These are phyloP conservation scores for Cossypha niveicapilla DNA, from an alignment of 2,797 vertebrate genomes.

Conservation along the genomic window DNA sequence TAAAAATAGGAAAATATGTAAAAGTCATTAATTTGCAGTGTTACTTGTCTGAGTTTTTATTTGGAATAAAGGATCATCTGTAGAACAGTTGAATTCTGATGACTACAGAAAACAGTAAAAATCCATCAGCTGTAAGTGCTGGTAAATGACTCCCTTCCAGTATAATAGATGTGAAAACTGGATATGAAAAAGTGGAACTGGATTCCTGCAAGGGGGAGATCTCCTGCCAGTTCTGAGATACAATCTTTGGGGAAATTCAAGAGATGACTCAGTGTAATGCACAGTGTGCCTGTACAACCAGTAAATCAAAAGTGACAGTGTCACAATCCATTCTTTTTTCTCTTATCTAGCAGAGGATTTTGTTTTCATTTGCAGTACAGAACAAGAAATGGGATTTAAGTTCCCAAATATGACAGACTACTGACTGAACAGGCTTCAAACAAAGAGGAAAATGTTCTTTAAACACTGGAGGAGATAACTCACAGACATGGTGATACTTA, in stretches of 20 bases:
- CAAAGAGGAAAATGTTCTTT: not conserved
- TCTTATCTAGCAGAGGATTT: slow-evolving; percentile 24
- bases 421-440: not conserved
- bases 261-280: slow-evolving; percentile 13
- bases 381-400: slow-evolving; percentile 26
- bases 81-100: not conserved
- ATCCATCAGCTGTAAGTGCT: not conserved
- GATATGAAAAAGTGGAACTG: not conserved
- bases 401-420: not conserved
- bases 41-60: not conserved
- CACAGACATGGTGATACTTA: not conserved
- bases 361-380: slow-evolving; percentile 45
- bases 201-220: not conserved
- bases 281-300: not conserved
- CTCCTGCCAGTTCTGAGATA: not conserved
- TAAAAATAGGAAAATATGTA: not conserved
- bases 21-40: not conserved
- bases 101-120: not conserved
- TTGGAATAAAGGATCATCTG: not conserved
- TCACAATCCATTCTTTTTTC: slow-evolving; percentile 43
- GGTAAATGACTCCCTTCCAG: not conserved
- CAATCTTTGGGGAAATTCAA: slow-evolving; percentile 38
- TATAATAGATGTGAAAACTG: not conserved
- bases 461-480: not conserved
- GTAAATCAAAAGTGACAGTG: slow-evolving; percentile 60